Evolutionary conservation across 2,797 vertebrate genomes (phyloP).

Genomic region (Dendrocincla tyrannina): DNA sequence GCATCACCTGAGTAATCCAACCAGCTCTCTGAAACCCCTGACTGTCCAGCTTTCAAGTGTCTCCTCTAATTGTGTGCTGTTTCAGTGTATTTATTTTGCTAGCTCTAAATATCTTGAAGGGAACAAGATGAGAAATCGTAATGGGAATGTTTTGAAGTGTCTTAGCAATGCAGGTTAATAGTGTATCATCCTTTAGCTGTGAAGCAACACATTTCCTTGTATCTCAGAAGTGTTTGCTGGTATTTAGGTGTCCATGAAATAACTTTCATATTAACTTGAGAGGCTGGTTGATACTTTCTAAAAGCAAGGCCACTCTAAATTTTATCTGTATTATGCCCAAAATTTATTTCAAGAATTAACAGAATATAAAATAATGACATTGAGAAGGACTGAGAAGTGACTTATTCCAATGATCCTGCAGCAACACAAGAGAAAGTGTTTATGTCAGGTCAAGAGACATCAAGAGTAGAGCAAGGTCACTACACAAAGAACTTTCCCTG

Average conservation of each 20-base stretch:
- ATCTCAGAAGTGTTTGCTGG: neutral
- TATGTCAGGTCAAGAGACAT: neutral
- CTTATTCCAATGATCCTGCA: neutral
- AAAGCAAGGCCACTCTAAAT: neutral
- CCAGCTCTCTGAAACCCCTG: neutral
- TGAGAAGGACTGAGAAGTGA: neutral
- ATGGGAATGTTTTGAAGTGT: neutral
- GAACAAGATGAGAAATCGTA: neutral
- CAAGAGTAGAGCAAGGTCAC: neutral
- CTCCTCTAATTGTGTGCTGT: neutral
- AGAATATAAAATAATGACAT: neutral
- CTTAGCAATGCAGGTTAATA: neutral
- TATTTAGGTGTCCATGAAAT: neutral
- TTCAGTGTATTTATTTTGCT: neutral
- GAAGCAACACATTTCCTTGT: neutral
- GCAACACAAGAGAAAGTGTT: neutral
- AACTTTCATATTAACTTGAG: neutral
- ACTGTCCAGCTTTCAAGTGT: neutral
- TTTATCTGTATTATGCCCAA: neutral
- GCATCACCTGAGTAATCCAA: neutral
- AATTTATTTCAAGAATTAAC: neutral
- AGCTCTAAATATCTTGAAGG: neutral
- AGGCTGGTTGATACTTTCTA: neutral
- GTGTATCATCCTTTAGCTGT: fast-evolving
- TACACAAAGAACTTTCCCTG: neutral